Base-by-base conservation (phyloP, 2,888 invertebrate genomes). In the Scrobipalpa costella region DNA sequence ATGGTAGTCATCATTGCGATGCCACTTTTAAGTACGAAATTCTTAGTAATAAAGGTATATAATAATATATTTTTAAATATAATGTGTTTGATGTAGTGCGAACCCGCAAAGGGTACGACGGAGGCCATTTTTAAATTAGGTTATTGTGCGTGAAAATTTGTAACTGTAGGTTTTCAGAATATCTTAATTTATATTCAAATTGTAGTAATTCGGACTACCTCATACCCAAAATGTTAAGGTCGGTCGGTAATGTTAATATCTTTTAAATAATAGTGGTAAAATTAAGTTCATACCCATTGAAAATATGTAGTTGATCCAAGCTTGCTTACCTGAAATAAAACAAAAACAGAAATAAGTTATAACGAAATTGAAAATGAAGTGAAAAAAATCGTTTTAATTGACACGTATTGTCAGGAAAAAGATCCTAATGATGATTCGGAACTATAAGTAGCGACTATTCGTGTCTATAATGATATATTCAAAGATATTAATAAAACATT, bases 21-120 rank as follows among this genome's bases (percentile, higher is more conserved):
- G 17, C 11, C 19, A 57, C 34, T 17, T n/a, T n/a, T n/a, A n/a
- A n/a, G n/a, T n/a, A n/a, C 3, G 40, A 7, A 36, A 40, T 57
- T 57, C 57, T 57, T 15, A 57, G 57, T 17, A 57, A 13, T 57
- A 21, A 50, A 49, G 47, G 19, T 49, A 17, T 6, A 6, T 49
- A 17, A 49, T 17, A n/a, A 19, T 19, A 19, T 50, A 19, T 21
- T 50, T 50, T 50, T 50, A 21, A 8, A 50, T 7, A 21, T 50
- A 50, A 50, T 50, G 50, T 17, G 50, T 50, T 50, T 50, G 17
- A 50, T 50, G 50, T 50, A 19, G 50, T 50, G 50, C 19, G 50
- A 50, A 50, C 19, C 6, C 19, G 50, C 19, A 50, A 21, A 50
- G 1, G 2, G 3, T 13, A 40, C 13, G n/a, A 40, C 40, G 13